Conservation (phyloP, 2,888 invertebrate species). For the Norana najaformis region DNA sequence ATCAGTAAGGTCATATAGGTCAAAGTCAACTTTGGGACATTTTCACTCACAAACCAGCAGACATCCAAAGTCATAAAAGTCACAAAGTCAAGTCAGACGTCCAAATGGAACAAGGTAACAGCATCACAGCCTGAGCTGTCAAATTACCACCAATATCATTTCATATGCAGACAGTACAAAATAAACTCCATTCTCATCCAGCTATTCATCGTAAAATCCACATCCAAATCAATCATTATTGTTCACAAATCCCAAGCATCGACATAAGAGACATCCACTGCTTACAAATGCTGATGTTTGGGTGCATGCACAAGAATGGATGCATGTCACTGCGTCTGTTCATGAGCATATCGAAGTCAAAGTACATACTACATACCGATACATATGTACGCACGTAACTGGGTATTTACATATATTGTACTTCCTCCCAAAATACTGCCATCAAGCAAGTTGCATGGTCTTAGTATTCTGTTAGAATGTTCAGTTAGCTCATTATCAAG, state of each 20-base stretch:
- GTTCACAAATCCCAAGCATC: too few species aligned
- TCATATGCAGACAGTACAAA: neutral
- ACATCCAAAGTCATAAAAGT: too few species aligned
- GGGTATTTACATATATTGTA: too few species aligned
- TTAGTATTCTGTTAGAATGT: neutral
- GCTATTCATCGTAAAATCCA: neutral
- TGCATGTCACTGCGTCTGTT: neutral
- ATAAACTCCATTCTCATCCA: neutral
- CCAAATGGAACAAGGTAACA: neutral
- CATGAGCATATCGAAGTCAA: too few species aligned
- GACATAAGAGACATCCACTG: neutral
- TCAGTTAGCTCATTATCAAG: too few species aligned
- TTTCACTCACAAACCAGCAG: neutral
- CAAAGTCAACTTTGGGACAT: too few species aligned
- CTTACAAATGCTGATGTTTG: neutral
- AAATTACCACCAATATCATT: neutral
- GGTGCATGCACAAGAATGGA: neutral
- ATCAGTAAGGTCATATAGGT: neutral
- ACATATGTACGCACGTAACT: too few species aligned
- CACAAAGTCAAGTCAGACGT: too few species aligned
- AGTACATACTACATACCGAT: too few species aligned
- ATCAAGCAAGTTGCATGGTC: too few species aligned
- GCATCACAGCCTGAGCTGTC: neutral
- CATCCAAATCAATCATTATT: too few species aligned
- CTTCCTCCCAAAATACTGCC: too few species aligned